phyloP scores from a whole-genome alignment of 1,140 invertebrate species.

The Papilio dardanus region DNA sequence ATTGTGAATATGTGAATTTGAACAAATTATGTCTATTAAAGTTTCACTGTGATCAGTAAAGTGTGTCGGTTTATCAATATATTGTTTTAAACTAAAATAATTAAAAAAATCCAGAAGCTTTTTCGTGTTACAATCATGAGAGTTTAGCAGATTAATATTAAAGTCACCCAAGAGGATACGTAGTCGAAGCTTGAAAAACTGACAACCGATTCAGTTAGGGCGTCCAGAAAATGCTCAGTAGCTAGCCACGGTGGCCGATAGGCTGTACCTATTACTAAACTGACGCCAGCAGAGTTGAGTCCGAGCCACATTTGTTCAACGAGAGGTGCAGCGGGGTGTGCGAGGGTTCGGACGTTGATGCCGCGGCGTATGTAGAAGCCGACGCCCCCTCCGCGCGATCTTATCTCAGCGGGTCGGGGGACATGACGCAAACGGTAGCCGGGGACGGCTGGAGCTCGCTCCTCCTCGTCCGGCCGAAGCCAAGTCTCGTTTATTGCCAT shows the following conservation, averaged over 20 bases:
- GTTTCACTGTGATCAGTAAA: too few species aligned
- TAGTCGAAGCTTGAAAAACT: neutral
- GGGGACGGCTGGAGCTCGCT: conserved; percentile 27
- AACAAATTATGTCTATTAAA: too few species aligned
- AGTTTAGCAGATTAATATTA: neutral
- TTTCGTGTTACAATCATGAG: neutral
- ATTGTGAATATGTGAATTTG: too few species aligned
- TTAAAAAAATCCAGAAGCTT: neutral
- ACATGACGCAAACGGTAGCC: too few species aligned
- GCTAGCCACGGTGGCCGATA: conserved; percentile 38
- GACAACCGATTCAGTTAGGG: neutral
- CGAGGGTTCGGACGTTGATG: neutral
- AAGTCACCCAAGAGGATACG: neutral
- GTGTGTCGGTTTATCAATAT: neutral
- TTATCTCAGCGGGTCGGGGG: too few species aligned
- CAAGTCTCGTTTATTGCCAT: conserved; percentile 46
- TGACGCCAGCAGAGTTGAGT: conserved; percentile 26
- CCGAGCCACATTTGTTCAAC: neutral
- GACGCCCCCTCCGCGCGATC: conserved; percentile 40
- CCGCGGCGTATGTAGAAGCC: conserved; percentile 40
- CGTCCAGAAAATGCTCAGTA: neutral
- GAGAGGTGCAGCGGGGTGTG: neutral
- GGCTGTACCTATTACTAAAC: conserved; percentile 33
- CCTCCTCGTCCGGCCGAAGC: conserved; percentile 41
- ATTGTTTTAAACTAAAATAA: neutral